These are phyloP conservation scores for Ariopsis seemanni DNA, from an alignment of 2,113 vertebrate genomes.

Conservation along the genomic window DNA sequence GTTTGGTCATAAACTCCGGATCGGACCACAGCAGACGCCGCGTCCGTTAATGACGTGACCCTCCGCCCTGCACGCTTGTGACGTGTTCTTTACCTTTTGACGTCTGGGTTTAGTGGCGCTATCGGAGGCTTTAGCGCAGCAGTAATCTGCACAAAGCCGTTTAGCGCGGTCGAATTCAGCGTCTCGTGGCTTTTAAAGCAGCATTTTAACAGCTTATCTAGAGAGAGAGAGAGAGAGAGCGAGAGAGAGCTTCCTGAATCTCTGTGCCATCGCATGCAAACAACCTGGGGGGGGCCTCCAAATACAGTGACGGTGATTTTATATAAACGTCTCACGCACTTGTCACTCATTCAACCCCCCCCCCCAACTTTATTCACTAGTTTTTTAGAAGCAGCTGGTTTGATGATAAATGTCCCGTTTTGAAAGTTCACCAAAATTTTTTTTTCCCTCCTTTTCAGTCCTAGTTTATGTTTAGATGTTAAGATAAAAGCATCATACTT, in stretches of 20 bases:
- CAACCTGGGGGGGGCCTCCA: too few relatives aligned
- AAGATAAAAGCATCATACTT: too few relatives aligned
- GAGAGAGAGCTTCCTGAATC: background rate
- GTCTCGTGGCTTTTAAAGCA: background rate
- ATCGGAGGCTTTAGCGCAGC: background rate
- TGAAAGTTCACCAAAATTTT: too few relatives aligned
- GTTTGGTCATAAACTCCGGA: background rate
- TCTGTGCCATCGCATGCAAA: background rate
- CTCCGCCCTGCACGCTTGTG: background rate
- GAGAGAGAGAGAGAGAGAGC: background rate
- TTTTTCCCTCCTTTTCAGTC: too few relatives aligned
- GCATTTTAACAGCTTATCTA: background rate
- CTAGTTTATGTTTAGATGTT: too few relatives aligned
- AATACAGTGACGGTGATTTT: too few relatives aligned
- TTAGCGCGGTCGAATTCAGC: background rate
- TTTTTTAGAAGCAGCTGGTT: too few relatives aligned
- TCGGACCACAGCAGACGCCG: constrained; percentile 1
- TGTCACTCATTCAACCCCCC: too few relatives aligned
- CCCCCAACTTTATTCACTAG: too few relatives aligned
- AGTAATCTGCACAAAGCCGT: background rate
- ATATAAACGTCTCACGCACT: too few relatives aligned
- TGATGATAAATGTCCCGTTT: too few relatives aligned
- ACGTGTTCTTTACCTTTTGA: too few relatives aligned
- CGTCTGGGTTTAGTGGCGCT: background rate
- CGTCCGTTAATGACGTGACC: constrained; percentile 1